Evolutionary conservation across 2,888 invertebrate genomes (phyloP).

Genomic region (Bombyx huttoni): DNA sequence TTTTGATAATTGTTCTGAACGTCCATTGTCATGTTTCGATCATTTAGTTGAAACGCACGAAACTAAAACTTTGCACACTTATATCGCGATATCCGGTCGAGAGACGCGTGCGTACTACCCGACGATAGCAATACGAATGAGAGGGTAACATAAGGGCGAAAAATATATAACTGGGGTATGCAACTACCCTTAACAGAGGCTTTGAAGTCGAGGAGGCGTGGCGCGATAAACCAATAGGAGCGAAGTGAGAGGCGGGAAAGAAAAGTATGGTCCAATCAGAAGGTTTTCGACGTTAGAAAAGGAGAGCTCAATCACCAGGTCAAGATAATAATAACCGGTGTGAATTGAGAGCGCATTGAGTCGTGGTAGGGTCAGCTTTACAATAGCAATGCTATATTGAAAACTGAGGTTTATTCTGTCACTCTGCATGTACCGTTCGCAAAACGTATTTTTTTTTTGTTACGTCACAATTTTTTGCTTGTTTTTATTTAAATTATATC

Average conservation of each 20-base stretch:
- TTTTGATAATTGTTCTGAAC: slow-evolving; percentile 69
- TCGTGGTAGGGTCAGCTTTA: slow-evolving; percentile 63
- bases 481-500: too few relatives aligned
- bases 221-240: slow-evolving; percentile 44
- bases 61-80: slow-evolving; percentile 63
- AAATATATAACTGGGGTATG: slow-evolving; percentile 69
- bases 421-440: slow-evolving; percentile 25
- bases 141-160: slow-evolving; percentile 63
- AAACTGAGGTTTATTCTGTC: slow-evolving; percentile 33
- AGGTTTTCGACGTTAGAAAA: slow-evolving; percentile 39
- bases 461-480: too few relatives aligned
- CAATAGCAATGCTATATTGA: slow-evolving; percentile 53
- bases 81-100: slow-evolving; percentile 38
- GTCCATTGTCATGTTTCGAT: slow-evolving; percentile 79
- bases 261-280: slow-evolving; percentile 43
- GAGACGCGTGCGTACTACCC: slow-evolving; percentile 60
- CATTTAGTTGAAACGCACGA: slow-evolving; percentile 47
- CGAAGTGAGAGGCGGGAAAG: slow-evolving; percentile 49
- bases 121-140: slow-evolving; percentile 55
- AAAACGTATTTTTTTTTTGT: slow-evolving; percentile 11
- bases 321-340: slow-evolving; percentile 70
- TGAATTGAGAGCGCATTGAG: slow-evolving; percentile 71
- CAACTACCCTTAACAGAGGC: slow-evolving; percentile 60
- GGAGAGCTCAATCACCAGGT: slow-evolving; percentile 69
- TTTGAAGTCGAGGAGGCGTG: slow-evolving; percentile 54